Base-by-base conservation (phyloP, 2,888 invertebrate genomes). In the Dysmachus trigonus region DNA sequence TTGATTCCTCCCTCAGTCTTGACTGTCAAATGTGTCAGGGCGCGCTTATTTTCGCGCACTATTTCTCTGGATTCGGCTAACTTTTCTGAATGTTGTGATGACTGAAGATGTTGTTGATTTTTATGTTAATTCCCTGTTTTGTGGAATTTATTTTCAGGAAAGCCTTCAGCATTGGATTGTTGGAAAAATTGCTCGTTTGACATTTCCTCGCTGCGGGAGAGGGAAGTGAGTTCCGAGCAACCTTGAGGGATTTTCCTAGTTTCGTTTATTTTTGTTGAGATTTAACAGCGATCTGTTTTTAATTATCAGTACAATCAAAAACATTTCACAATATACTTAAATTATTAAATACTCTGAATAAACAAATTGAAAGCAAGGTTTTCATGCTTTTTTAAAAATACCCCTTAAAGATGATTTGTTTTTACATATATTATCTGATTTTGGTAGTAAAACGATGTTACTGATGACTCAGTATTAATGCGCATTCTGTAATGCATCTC, bases 11-110 rank as follows among this genome's bases (percentile, higher is more conserved):
- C 27, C 72, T 31, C 27, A 62, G 38, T 38, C 31, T 38, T 41
- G 5, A 27, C 72, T 72, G 83, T 72, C 83, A 72, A 72, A 38
- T 15, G 13, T 83, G 83, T 83, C 83, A 83, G 27, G 72, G 27
- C 71, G 83, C 35, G 72, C 38, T 27, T 51, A 62, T 62, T 62
- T 62, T 22, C 22, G 62, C 62, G 27, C 62, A 10, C 2, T 10
- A 27, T 62, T 62, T 27, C 18, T 7, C 2, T 22, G 27, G n/a
- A n/a, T 10, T 22, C 6, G 1, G 3, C 8, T 27, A 8, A 3
- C 1, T 62, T 27, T 62, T 10, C 22, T 27, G 1, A 62, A 18
- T 18, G 7, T 15, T 3, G 0, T 22, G 2, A 27, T 22, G 2
- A 62, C 10, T 62, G 10, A 62, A 62, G 10, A n/a, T 62, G 3